Percentiles rank a stretch among this genome's conserved stretches.
phyloP scores from a whole-genome alignment of 1,140 invertebrate species.

The Bombus polaris region DNA sequence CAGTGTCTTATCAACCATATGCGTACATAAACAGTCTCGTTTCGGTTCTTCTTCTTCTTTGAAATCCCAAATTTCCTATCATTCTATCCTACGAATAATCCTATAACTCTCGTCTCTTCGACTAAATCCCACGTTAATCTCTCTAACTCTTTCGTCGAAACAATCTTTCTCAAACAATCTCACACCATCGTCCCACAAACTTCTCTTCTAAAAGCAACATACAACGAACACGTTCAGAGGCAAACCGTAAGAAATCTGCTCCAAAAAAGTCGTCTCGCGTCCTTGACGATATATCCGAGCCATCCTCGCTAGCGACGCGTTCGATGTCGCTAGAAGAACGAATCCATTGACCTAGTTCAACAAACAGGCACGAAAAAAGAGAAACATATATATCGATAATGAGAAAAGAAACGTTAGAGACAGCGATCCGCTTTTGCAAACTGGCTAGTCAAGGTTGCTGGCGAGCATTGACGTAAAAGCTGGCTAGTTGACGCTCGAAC shows the following conservation, averaged over 20 bases:
- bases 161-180: no score
- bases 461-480: slow-evolving; percentile 25
- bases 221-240: background rate
- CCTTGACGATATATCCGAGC: background rate
- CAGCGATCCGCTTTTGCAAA: slow-evolving; percentile 28
- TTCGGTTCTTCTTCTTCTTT: background rate
- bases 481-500: background rate
- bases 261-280: background rate
- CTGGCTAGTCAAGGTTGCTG: slow-evolving; percentile 7
- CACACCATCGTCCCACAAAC: no score
- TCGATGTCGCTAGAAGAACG: background rate
- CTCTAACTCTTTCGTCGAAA: background rate
- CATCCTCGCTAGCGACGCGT: background rate
- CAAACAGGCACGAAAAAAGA: background rate
- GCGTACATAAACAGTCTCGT: no score
- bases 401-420: background rate
- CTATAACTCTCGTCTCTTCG: background rate
- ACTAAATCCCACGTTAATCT: background rate
- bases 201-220: background rate
- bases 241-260: background rate
- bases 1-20: no score
- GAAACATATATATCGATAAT: no score
- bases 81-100: background rate
- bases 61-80: background rate
- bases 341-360: slow-evolving; percentile 30